Conservation (phyloP, 2,797 vertebrate species). For the Smutsia gigantea region DNA sequence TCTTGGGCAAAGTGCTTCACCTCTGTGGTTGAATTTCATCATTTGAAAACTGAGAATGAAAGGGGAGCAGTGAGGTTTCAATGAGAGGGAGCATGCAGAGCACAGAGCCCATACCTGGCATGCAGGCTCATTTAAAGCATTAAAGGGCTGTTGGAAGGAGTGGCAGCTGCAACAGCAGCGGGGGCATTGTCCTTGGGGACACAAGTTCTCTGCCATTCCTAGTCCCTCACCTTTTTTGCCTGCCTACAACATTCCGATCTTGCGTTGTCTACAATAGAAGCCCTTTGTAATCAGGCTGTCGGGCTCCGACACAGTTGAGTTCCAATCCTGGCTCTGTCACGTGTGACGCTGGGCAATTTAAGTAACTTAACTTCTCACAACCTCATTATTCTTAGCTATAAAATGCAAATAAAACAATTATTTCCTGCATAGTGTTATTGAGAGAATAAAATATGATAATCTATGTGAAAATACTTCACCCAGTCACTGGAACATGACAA, state of each 20-base stretch:
- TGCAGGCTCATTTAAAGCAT: background rate
- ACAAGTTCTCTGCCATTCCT: background rate
- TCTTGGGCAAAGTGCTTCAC: background rate
- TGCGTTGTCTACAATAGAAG: background rate
- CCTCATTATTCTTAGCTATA: background rate
- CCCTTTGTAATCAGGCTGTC: background rate
- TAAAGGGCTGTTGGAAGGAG: background rate
- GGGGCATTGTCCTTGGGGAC: background rate
- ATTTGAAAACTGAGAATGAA: conserved; percentile 3
- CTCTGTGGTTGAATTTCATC: background rate
- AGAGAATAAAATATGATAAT: conserved; percentile 25
- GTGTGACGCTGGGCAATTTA: background rate
- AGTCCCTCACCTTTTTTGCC: background rate
- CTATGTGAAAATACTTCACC: background rate
- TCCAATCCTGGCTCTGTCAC: background rate
- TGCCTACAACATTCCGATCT: background rate
- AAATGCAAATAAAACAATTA: conserved; percentile 10
- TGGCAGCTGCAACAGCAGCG: background rate
- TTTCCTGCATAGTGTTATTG: background rate
- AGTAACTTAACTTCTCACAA: background rate
- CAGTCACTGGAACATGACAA: background rate
- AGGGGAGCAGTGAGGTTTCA: background rate
- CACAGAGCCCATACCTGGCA: background rate
- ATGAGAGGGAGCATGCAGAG: background rate
- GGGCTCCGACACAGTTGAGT: background rate